Base-by-base conservation (phyloP, 1,140 invertebrate genomes). In the Medauroidea extradentata region DNA sequence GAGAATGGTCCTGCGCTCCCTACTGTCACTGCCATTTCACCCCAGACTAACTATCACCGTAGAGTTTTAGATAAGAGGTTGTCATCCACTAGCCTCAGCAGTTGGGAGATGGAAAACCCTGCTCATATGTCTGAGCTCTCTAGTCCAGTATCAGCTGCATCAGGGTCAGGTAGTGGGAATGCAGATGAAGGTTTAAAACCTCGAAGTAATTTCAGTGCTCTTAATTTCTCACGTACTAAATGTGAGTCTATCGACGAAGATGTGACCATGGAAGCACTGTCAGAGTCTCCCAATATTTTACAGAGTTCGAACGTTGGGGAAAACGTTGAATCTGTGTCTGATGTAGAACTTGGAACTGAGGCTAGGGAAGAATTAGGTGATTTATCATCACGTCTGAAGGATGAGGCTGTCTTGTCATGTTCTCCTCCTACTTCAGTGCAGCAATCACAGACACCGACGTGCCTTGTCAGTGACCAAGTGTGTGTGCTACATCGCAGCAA, bases 71-170 rank as follows among this genome's bases (percentile, higher is more conserved):
- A 34, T 23, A 46, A 61, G 39, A 29, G 60, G 21, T 23, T 62
- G 41, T 53, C 49, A 24, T 62, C 61, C 8, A 59, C 61, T 3
- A 62, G 61, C 19, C 13, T 62, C 0, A 62, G 61, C 39, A 59
- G 57, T 27, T 62, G 61, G 61, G 61, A 62, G 48, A 34, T 34
- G 29, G 29, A 34, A 34, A 34, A 4, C 29, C 11, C 29, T 34
- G 29, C 29, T 7, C 29, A 34, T 11, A 7, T 11, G 11, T 7
- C 29, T 34, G 29, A 34, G 29, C 29, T 4, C 5, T 34, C 29
- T 7, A 34, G 11, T 34, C 29, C 5, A 34, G 5, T 34, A 7
- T 34, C 11, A 34, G 29, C 4, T 34, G 29, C 29, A 7, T 56
- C 54, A 14, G 43, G 24, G 13, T 11, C 18, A 19, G 9, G 18